Conservation (phyloP, 2,797 vertebrate genomes). For the Crocodylus rhombifer region DNA sequence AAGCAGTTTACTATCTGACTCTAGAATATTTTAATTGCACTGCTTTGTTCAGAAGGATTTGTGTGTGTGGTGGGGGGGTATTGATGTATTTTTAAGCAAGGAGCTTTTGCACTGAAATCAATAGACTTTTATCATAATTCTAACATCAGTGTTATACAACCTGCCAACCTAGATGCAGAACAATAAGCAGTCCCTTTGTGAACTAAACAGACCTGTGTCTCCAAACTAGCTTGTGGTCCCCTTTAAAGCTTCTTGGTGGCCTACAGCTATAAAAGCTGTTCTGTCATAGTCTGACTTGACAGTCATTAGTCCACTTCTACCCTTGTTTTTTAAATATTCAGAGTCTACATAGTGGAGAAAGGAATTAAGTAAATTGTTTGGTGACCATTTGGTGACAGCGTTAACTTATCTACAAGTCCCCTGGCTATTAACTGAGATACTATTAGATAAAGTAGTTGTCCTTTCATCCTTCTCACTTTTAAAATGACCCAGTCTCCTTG, state of each 20-base stretch:
- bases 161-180: not conserved
- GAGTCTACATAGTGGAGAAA: no score
- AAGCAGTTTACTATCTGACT: not conserved
- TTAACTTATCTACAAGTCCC: no score
- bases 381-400: no score
- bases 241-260: not conserved
- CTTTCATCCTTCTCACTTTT: no score
- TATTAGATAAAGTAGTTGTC: no score
- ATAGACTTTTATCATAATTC: not conserved
- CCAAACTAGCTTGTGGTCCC: not conserved
- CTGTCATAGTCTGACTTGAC: not conserved
- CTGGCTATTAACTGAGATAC: no score
- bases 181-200: not conserved
- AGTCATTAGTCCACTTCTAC: no score
- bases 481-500: no score
- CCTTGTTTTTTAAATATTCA: no score
- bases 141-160: not conserved
- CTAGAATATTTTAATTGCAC: not conserved
- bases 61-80: fast-evolving
- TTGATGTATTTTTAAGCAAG: not conserved
- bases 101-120: not conserved
- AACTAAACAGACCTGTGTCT: not conserved
- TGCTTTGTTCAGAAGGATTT: not conserved
- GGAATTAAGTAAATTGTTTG: no score
- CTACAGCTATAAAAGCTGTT: not conserved